Evolutionary conservation across 2,888 invertebrate genomes (phyloP).

Genomic region (Idaea dimidiata): DNA sequence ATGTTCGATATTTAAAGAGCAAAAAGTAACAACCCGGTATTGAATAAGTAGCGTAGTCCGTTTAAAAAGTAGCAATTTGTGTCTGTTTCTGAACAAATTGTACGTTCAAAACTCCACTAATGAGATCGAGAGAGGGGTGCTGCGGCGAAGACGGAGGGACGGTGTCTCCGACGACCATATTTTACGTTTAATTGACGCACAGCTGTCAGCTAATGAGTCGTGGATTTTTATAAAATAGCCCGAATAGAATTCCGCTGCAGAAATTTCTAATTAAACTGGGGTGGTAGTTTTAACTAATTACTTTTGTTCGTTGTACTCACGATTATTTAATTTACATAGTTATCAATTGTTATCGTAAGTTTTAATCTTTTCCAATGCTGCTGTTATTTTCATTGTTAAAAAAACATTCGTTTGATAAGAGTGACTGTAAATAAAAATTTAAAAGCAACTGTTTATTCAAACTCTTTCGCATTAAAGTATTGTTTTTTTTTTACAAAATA

Average conservation of each 20-base stretch:
- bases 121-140: conserved; percentile 62
- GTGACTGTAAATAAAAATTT: background rate
- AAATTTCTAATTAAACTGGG: conserved; percentile 21
- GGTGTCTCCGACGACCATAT: conserved; percentile 70
- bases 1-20: background rate
- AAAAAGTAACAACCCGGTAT: conserved; percentile 25
- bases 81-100: conserved; percentile 76
- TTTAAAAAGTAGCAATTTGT: conserved; percentile 70
- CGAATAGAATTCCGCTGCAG: conserved; percentile 31
- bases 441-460: background rate
- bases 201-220: conserved; percentile 76
- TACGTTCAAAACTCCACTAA: conserved; percentile 73
- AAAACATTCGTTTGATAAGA: background rate
- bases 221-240: conserved; percentile 61
- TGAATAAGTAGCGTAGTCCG: conserved; percentile 56
- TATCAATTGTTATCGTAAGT: background rate
- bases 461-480: background rate
- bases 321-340: background rate
- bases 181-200: conserved; percentile 79
- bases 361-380: conserved; percentile 7
- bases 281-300: conserved; percentile 11
- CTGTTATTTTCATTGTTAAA: background rate
- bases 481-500: background rate
- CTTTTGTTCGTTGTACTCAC: conserved; percentile 1
- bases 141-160: conserved; percentile 36